Evolutionary conservation across 2,113 vertebrate genomes (phyloP).

Genomic region (Antechinus stuartii): DNA sequence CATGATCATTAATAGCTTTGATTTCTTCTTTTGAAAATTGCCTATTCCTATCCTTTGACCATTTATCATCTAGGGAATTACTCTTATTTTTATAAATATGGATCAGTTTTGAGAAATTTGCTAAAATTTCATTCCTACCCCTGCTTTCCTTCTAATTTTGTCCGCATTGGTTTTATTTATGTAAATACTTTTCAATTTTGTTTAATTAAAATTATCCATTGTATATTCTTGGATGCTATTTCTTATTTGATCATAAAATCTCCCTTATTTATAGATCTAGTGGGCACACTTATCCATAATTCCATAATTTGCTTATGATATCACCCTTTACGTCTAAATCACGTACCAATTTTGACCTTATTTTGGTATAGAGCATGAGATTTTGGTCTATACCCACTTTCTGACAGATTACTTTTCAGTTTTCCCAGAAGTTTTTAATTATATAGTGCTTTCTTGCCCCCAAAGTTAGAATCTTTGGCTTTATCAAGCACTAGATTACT

Average conservation of each 20-base stretch:
- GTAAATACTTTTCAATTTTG: not conserved
- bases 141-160: not conserved
- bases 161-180: not conserved
- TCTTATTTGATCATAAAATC: not conserved
- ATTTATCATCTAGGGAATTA: too few relatives aligned
- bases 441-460: not conserved
- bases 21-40: too few relatives aligned
- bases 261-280: not conserved
- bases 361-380: not conserved
- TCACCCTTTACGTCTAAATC: not conserved
- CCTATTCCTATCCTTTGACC: too few relatives aligned
- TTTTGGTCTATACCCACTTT: not conserved
- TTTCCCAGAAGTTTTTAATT: not conserved
- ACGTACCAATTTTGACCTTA: not conserved
- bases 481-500: not conserved
- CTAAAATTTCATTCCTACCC: too few relatives aligned
- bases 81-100: too few relatives aligned
- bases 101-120: too few relatives aligned
- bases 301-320: not conserved
- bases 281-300: not conserved
- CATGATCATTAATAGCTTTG: not conserved
- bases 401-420: not conserved
- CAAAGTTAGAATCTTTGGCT: not conserved
- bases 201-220: not conserved
- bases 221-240: not conserved